Conservation (phyloP, 2,113 vertebrate genomes). For the Pluvialis apricaria region DNA sequence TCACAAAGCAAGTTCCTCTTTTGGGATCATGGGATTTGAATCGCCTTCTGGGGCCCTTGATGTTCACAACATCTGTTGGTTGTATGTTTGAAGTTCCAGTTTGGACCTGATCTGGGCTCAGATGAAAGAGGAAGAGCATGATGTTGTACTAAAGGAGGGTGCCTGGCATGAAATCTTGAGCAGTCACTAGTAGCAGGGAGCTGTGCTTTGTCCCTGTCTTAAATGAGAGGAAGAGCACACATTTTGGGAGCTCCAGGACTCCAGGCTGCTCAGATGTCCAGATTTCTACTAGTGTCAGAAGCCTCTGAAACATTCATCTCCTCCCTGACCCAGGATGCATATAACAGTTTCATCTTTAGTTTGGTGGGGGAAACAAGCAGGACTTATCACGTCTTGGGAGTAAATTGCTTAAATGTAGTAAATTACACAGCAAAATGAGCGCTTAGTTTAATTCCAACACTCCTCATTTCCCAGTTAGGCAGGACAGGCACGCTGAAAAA, state of each 20-base stretch:
- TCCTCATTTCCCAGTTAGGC: neutral
- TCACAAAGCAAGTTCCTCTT: constrained; percentile 59
- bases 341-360: neutral
- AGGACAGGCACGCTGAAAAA: neutral
- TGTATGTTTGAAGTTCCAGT: constrained; percentile 56
- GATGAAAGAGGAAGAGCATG: constrained; percentile 55
- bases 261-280: neutral
- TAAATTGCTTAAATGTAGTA: neutral
- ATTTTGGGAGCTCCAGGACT: neutral
- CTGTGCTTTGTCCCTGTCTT: neutral
- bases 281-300: neutral
- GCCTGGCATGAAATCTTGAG: neutral
- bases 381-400: neutral
- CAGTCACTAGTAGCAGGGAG: neutral
- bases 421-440: neutral
- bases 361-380: no score
- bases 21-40: constrained; percentile 58
- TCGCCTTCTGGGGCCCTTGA: neutral
- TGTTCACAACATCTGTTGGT: constrained; percentile 52
- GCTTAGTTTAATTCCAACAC: neutral
- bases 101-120: constrained; percentile 42
- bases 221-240: neutral
- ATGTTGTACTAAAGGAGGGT: neutral
- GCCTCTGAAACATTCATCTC: neutral
- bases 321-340: neutral